Evolutionary conservation across 2,888 invertebrate species (phyloP).

Genomic region (Cylindroiulus punctatus): DNA sequence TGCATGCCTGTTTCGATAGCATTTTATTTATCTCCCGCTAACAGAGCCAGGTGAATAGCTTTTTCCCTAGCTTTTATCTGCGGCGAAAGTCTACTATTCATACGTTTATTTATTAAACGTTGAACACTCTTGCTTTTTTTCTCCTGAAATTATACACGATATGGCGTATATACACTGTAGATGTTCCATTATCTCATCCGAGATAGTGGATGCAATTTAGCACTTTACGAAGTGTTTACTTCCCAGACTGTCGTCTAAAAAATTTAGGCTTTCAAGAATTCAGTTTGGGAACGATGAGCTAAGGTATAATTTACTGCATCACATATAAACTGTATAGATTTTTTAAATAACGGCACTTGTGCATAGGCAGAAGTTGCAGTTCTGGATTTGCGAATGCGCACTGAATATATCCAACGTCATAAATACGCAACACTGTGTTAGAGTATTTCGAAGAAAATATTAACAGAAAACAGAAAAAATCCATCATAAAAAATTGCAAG

Average conservation of each 20-base stretch:
- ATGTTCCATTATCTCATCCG: background rate
- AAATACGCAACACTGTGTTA: background rate
- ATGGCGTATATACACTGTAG: background rate
- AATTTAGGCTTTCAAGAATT: background rate
- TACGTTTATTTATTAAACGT: conserved; percentile 12
- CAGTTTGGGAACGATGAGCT: background rate
- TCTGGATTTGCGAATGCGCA: background rate
- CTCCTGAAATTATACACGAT: background rate
- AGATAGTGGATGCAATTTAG: background rate
- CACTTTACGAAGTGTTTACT: conserved; percentile 16
- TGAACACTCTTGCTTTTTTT: background rate
- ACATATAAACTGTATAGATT: background rate
- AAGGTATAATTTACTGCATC: background rate
- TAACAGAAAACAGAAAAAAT: background rate
- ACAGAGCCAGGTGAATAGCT: conserved; percentile 34
- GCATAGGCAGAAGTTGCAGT: background rate
- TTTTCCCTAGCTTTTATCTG: background rate
- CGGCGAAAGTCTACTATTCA: background rate
- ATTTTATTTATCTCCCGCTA: conserved; percentile 36
- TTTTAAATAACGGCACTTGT: background rate
- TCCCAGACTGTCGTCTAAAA: background rate
- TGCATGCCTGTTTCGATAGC: conserved; percentile 22
- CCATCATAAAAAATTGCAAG: background rate
- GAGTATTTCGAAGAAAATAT: background rate
- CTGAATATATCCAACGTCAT: background rate